A percentile compares a stretch with the other conserved stretches of the same genome.
These are phyloP conservation scores for Habropoda laboriosa DNA, from an alignment of 1,140 invertebrate species.

Conservation along the genomic window DNA sequence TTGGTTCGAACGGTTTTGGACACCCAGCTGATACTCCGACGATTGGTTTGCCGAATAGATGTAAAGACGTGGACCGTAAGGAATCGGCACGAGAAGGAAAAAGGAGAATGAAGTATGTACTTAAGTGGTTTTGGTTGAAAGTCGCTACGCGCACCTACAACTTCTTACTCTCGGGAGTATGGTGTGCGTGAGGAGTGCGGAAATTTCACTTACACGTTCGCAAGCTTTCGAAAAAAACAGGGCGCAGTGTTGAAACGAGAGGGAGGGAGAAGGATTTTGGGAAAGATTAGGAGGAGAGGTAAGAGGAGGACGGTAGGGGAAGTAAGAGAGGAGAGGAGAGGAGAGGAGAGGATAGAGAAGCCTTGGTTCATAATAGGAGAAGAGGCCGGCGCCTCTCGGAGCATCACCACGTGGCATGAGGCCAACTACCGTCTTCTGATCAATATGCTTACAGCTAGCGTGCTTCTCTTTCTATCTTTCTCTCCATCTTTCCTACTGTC, in stretches of 20 bases:
- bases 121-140: too few relatives aligned
- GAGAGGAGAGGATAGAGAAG: slow-evolving; percentile 80
- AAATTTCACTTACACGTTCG: slow-evolving; percentile 25
- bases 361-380: slow-evolving; percentile 81
- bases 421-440: slow-evolving; percentile 82
- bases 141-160: too few relatives aligned
- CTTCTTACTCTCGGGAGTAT: neutral
- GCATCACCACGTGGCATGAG: slow-evolving; percentile 82
- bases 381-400: slow-evolving; percentile 79
- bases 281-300: slow-evolving; percentile 26
- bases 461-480: slow-evolving; percentile 63
- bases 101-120: neutral
- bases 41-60: slow-evolving; percentile 22
- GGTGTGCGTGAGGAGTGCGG: slow-evolving; percentile 6
- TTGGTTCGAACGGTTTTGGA: slow-evolving; percentile 65
- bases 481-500: slow-evolving; percentile 45
- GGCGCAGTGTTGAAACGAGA: neutral
- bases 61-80: slow-evolving; percentile 5
- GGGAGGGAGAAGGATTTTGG: slow-evolving; percentile 7
- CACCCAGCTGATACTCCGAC: too few relatives aligned
- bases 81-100: neutral
- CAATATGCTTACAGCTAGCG: slow-evolving; percentile 81
- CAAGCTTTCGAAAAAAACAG: neutral
- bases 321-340: slow-evolving; percentile 77
- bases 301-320: slow-evolving; percentile 63